Base-by-base conservation (phyloP, 2,888 invertebrate species). In the Pimpla rufipes region DNA sequence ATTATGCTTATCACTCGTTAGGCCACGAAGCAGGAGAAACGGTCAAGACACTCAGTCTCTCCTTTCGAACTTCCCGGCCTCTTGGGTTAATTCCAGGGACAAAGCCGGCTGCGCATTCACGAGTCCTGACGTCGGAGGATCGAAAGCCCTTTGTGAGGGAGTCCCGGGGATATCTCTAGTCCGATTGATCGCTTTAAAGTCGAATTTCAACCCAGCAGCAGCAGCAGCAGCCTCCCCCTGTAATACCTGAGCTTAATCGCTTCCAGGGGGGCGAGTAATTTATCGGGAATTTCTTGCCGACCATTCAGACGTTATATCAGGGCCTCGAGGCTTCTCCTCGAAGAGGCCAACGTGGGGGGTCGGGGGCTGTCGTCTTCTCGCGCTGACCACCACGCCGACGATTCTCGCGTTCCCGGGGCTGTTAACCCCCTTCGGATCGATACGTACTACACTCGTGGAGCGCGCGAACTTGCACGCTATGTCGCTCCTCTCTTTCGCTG, bases 381-480 rank as follows among this genome's bases (percentile, higher is more conserved):
- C 59, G 62, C 47, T 74, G 62, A 21, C 62, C 50, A 50, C 62
- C 35, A 13, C 29, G 42, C 47, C 47, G 66, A 75, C 83, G 35
- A 70, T 75, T 79, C 75, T 79, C 71, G 47, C 64, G 73, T 47
- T 57, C 55, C 66, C 8, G 62, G 75, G 83, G 83, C 83, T 83
- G 75, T 83, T 79, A 83, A 83, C 83, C 83, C 70, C 79, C 83
- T 64, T 66, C 23, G 47, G 79, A 83, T 83, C 83, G 83, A 83
- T 83, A 71, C 40, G 35, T 18, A 59, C 71, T 6, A 75, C 45
- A 70, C 45, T 2, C 35, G 62, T 21, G 57, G 16, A 21, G 35
- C 37, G 59, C 7, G 50, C 66, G 47, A 59, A 18, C 64, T 47
- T 67, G 68, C 78, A 66, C 40, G 70, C 62, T 62, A 74, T n/a